Base-by-base conservation (phyloP, 2,797 vertebrate genomes). In the Leptodactylus fallax region DNA sequence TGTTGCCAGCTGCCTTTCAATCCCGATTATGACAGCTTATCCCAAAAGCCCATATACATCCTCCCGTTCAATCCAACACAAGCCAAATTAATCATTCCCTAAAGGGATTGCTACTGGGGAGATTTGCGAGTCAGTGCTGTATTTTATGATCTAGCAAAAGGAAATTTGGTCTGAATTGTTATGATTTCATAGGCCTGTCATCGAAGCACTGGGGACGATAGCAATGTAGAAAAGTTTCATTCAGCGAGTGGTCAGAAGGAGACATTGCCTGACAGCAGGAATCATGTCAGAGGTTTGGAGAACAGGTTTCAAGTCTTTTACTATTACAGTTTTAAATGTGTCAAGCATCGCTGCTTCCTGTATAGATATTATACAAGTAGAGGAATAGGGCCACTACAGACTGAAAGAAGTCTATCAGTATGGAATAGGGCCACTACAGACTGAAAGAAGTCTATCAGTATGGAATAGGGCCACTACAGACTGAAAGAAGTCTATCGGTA, bases 1-100 rank as follows among this genome's bases (percentile, higher is more conserved):
- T 89, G 88, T 89, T 89, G 80, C 88, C 88, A 89, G 88, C 85
- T 89, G 88, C 85, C 55, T 90, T 56, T 85, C 74, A 83, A 86
- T 83, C 74, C 87, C 84, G 84, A 82, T 90, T 86, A 86, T 90
- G 76, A 88, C 84, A 83, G 87, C 63, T 86, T 86, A 86, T 88
- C 83, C 87, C 85, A 63, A 60, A 86, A 86, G 72, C 69, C 79
- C 49, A 11, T 79, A 80, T 82, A 86, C 80, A 85, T 83, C 81
- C 74, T 83, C 65, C 60, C 65, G 12, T 83, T 90, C 83, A 84
- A 83, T 86, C 83, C 83, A 87, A 81, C 84, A 86, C 74, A 80
- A 76, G 84, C 76, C 56, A 89, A 89, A 88, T 86, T 65, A 90
- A 86, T 88, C 76, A 86, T 81, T 88, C 76, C 56, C 65, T 88